phyloP scores from a whole-genome alignment of 2,888 invertebrate species.

The Leptinotarsa peninsularis region DNA sequence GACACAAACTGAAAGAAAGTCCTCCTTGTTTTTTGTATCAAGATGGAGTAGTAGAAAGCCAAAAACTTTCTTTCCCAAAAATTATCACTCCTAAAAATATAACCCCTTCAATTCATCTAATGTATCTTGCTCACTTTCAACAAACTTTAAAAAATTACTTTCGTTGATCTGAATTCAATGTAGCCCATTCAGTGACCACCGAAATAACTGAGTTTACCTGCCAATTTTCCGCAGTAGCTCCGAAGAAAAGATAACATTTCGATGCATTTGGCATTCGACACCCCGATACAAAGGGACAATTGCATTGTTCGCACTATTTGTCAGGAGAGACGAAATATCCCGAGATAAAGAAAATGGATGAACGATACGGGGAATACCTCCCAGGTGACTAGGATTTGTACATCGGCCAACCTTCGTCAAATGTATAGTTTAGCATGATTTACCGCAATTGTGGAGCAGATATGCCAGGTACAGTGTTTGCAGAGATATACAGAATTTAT shows the following conservation, averaged over 20 bases:
- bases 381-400: slow-evolving; percentile 52
- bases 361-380: slow-evolving; percentile 50
- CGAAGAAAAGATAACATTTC: slow-evolving; percentile 54
- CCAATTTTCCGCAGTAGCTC: slow-evolving; percentile 54
- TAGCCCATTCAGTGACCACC: not conserved
- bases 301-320: slow-evolving; percentile 60
- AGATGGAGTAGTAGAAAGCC: no score
- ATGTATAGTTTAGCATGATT: slow-evolving; percentile 49
- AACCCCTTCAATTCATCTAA: no score
- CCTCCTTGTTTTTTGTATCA: no score
- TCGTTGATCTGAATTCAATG: not conserved
- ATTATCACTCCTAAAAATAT: no score
- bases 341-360: slow-evolving; percentile 53
- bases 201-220: slow-evolving; percentile 15
- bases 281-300: slow-evolving; percentile 56
- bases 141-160: not conserved
- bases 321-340: slow-evolving; percentile 52
- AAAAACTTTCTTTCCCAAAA: no score
- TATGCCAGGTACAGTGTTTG: slow-evolving; percentile 32
- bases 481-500: no score
- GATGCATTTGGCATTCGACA: slow-evolving; percentile 55
- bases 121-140: not conserved
- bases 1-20: no score
- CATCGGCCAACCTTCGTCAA: not conserved
- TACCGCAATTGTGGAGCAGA: slow-evolving; percentile 50